Conservation (phyloP, 2,113 vertebrate genomes). For the Natator depressus region DNA sequence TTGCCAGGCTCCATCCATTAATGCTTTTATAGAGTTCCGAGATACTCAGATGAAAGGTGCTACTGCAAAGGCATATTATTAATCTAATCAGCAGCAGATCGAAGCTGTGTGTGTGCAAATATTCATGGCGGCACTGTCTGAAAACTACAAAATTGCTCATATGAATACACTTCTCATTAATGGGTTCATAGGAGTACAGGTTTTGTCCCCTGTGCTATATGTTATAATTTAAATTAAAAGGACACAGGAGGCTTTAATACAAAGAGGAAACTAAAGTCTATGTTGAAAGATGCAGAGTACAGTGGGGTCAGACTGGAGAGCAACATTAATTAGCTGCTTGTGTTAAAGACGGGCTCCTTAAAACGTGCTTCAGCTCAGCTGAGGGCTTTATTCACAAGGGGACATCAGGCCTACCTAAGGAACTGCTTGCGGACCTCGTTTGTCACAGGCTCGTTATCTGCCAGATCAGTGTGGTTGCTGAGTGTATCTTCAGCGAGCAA, state of each 20-base stretch:
- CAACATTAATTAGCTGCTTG: background rate
- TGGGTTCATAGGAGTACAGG: background rate
- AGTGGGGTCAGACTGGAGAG: background rate
- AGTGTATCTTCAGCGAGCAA: slow-evolving; percentile 88
- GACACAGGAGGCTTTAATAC: background rate
- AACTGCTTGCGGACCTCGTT: slow-evolving; percentile 90
- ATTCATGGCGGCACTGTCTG: background rate
- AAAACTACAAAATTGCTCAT: background rate
- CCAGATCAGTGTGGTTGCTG: slow-evolving; percentile 90
- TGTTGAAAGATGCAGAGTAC: background rate
- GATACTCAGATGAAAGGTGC: background rate
- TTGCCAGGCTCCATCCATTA: background rate
- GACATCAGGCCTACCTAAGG: slow-evolving; percentile 81
- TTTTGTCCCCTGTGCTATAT: background rate
- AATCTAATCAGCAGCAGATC: background rate
- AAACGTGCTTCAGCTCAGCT: background rate
- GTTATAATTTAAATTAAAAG: background rate
- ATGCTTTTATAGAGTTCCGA: background rate
- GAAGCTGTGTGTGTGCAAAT: background rate
- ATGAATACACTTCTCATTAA: background rate
- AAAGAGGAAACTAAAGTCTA: background rate
- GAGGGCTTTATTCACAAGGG: background rate
- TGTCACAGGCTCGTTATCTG: slow-evolving; percentile 83
- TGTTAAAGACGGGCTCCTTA: background rate
- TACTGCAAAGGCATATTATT: background rate